A percentile compares a stretch with the other conserved stretches of the same genome.
Conservation (phyloP, 2,888 invertebrate species). For the Argyresthia albistria region DNA sequence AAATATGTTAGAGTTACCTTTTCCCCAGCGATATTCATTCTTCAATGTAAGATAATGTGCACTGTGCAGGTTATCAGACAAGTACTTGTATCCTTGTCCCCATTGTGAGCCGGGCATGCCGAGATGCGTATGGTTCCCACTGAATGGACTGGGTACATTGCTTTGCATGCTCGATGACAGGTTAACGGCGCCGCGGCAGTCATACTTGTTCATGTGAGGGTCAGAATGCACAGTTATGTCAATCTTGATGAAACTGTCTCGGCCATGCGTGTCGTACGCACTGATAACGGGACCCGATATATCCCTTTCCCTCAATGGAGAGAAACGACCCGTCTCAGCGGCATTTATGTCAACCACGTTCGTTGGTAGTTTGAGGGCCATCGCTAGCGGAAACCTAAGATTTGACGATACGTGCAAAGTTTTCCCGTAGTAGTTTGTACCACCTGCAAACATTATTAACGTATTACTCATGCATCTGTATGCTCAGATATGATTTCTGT, state of each 20-base stretch:
- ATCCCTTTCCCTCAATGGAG: conserved; percentile 76
- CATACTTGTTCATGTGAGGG: conserved; percentile 77
- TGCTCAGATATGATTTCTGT: too few species aligned
- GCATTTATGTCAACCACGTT: conserved; percentile 76
- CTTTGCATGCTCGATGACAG: conserved; percentile 82
- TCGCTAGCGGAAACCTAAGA: conserved; percentile 67
- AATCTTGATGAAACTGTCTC: conserved; percentile 25
- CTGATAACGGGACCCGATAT: conserved; percentile 74
- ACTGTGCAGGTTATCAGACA: conserved; percentile 77
- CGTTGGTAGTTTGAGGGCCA: conserved; percentile 69
- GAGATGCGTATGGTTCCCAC: conserved; percentile 75
- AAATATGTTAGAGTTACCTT: conserved; percentile 30
- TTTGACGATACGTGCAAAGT: conserved; percentile 57
- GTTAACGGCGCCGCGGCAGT: conserved; percentile 77
- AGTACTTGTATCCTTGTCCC: conserved; percentile 78
- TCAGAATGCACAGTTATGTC: conserved; percentile 55
- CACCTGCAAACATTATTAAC: conserved; percentile 18
- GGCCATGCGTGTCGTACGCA: conserved; percentile 46
- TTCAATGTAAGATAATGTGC: conserved; percentile 75
- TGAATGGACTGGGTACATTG: conserved; percentile 80
- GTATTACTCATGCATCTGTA: not conserved
- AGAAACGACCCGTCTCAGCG: conserved; percentile 76
- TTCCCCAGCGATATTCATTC: conserved; percentile 51
- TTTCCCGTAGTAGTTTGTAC: conserved; percentile 29
- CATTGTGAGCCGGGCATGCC: conserved; percentile 84